phyloP scores from a whole-genome alignment of 2,888 invertebrate genomes.

The Melolontha melolontha region DNA sequence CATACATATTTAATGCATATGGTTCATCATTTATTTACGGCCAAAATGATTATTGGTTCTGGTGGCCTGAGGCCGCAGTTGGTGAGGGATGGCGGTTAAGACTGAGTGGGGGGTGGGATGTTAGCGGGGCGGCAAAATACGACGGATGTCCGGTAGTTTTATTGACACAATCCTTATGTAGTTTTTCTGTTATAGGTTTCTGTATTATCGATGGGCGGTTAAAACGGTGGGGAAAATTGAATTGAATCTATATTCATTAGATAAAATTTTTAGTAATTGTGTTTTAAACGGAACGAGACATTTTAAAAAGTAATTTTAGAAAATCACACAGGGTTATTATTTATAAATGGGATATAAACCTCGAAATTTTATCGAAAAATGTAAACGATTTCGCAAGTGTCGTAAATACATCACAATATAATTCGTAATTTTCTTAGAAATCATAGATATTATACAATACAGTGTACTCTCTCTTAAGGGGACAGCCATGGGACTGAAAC shows the following conservation, averaged over 20 bases:
- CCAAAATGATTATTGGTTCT: conserved; percentile 63
- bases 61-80: conserved; percentile 21
- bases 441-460: too few species aligned
- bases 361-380: too few species aligned
- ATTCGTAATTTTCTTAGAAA: too few species aligned
- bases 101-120: conserved; percentile 13
- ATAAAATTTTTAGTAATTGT: too few species aligned
- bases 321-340: too few species aligned
- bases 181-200: conserved; percentile 16
- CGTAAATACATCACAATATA: too few species aligned
- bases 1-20: conserved; percentile 62
- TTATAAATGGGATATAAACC: too few species aligned
- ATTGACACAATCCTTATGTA: background rate
- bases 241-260: background rate
- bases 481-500: too few species aligned
- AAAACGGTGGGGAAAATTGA: background rate
- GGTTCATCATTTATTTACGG: conserved; percentile 63
- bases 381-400: too few species aligned
- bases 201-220: background rate
- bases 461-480: too few species aligned
- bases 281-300: too few species aligned
- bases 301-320: too few species aligned
- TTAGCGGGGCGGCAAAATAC: conserved; percentile 1
- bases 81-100: conserved; percentile 27
- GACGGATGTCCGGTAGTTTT: conserved; percentile 22